These are phyloP conservation scores for Tridacna gigas DNA, from an alignment of 2,888 invertebrate genomes.

Conservation along the genomic window DNA sequence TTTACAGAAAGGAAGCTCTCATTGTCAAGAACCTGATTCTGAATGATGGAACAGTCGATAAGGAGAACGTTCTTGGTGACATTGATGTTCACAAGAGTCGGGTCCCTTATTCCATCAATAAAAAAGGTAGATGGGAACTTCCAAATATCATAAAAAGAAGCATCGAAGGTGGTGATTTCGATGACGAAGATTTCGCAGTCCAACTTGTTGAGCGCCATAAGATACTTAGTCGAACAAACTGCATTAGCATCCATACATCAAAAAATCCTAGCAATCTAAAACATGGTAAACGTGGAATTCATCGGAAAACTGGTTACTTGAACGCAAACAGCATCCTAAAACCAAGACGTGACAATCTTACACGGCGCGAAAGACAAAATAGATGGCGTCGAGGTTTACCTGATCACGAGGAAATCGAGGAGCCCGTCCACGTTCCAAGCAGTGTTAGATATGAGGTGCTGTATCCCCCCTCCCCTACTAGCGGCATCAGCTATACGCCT, in stretches of 20 bases:
- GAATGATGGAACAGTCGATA: not conserved
- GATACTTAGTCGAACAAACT: constrained; percentile 52
- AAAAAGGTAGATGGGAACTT: constrained; percentile 74
- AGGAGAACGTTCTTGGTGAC: constrained; percentile 11
- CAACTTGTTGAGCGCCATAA: constrained; percentile 66
- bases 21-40: not conserved
- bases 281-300: not conserved
- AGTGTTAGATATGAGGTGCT: constrained; percentile 15
- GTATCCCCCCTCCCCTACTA: not conserved
- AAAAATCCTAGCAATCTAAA: constrained; percentile 2
- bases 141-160: constrained; percentile 66
- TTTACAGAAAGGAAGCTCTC: not conserved
- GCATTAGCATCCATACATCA: constrained; percentile 56
- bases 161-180: constrained; percentile 36
- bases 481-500: not conserved
- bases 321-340: constrained; percentile 10
- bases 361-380: not conserved
- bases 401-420: not conserved
- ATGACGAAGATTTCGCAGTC: constrained; percentile 51
- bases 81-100: constrained; percentile 28
- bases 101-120: constrained; percentile 74
- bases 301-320: not conserved
- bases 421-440: not conserved
- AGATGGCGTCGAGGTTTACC: not conserved
- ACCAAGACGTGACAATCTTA: not conserved